Percentiles rank a stretch among this genome's conserved stretches.
Conservation (phyloP, 2,888 invertebrate species). For the Synergus japonicus region DNA sequence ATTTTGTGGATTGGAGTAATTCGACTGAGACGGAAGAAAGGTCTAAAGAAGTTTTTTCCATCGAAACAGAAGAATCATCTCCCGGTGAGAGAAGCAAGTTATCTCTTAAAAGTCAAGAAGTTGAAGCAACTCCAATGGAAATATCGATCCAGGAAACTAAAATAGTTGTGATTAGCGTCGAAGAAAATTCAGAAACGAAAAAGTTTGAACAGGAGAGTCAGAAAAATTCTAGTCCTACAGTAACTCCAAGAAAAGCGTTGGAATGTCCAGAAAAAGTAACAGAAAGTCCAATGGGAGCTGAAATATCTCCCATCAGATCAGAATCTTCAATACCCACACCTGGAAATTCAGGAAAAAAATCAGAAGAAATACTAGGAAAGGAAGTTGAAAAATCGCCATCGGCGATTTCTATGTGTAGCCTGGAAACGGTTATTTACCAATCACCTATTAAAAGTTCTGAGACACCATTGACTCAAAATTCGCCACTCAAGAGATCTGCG, state of each 20-base stretch:
- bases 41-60: not conserved
- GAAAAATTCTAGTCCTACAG: not conserved
- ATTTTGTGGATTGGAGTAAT: no score
- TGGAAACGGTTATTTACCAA: not conserved
- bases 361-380: not conserved
- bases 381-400: not conserved
- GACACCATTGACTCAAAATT: not conserved
- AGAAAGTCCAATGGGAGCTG: not conserved
- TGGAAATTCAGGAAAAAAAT: not conserved
- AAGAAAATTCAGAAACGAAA: not conserved
- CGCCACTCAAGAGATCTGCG: not conserved
- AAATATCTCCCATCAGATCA: not conserved
- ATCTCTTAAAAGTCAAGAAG: not conserved
- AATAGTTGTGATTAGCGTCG: not conserved
- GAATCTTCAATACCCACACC: not conserved
- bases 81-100: not conserved
- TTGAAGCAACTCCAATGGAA: not conserved
- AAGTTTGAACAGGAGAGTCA: no score
- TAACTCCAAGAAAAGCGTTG: not conserved
- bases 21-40: not conserved
- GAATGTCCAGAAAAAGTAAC: not conserved
- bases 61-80: no score
- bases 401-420: not conserved
- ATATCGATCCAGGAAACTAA: not conserved
- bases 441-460: not conserved